These are phyloP conservation scores for Magallana ariakensis DNA, from an alignment of 1,140 invertebrate genomes.

Conservation along the genomic window DNA sequence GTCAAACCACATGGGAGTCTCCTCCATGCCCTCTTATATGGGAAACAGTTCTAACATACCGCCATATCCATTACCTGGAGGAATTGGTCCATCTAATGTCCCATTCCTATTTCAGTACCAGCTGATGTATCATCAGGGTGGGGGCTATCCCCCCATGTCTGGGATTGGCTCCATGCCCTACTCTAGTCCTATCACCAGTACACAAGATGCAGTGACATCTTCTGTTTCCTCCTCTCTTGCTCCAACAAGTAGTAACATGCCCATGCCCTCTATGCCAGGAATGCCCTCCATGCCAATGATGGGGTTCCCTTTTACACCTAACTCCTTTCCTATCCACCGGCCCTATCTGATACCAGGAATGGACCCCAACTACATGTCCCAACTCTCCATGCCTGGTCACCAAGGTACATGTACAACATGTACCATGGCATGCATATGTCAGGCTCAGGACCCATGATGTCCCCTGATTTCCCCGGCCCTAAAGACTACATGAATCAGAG, in stretches of 20 bases:
- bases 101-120: conserved; percentile 29
- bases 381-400: conserved; percentile 44
- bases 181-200: background rate
- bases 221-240: background rate
- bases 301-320: conserved; percentile 56
- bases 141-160: conserved; percentile 36
- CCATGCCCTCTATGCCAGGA: conserved; percentile 28
- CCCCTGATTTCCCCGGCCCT: background rate
- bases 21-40: background rate
- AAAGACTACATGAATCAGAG: conserved; percentile 1
- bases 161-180: conserved; percentile 36
- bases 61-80: background rate
- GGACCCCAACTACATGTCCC: conserved; percentile 40
- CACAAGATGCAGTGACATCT: background rate
- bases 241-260: background rate
- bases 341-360: conserved; percentile 54
- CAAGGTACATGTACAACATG: conserved; percentile 8
- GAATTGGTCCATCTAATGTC: background rate
- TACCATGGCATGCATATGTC: conserved; percentile 26
- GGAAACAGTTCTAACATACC: background rate
- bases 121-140: conserved; percentile 17
- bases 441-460: background rate
- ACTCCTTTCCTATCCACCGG: conserved; percentile 56
- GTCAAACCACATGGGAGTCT: background rate
- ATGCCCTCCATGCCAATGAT: conserved; percentile 50